Evolutionary conservation across 2,888 invertebrate genomes (phyloP), one percentile per base, ranked within the genome.

Genomic region (Seladonia tumulorum): DNA sequence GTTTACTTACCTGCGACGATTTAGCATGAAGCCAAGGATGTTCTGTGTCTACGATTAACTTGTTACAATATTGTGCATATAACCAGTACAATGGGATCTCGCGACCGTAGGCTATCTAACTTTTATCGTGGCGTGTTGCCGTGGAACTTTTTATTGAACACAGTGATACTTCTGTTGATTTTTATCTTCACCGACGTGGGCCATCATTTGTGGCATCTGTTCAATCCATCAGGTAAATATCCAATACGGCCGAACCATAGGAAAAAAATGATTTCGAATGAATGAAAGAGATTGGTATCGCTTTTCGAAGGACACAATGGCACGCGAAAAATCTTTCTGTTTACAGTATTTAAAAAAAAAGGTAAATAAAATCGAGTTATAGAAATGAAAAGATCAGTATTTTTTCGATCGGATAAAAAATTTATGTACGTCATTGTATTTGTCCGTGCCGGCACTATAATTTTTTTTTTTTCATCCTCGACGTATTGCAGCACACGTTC

Each of bases 141-240:
- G 29, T 39, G 45, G 29, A 76, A 70, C 66, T 76, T 81, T 63
- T 18, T 83, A 8, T 22, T 87, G 12, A 66, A 87, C 25, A 14
- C 42, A 2, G 12, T 60, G 7, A 25, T 79, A 42, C 45, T 87
- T 39, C n/a, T 47, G 25, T 71, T 87, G 53, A 76, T 87, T 12
- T 76, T 76, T 53, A 22, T 53, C 8, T 81, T 79, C 63, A 74
- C 78, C 49, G 83, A 87, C 22, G 49, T 83, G 42, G 76, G 76
- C 0, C 25, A 70, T 22, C 81, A 86, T 14, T 63, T 87, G 39
- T 49, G 77, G 16, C 79, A 73, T 14, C 49, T 81, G 39, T 68
- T 86, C 10, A 16, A 53, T 0, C 8, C 35, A 14, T 60, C 81
- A 83, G 87, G 87, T 87, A 86, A 80, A 77, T 74, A 57, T 57